phyloP scores from a whole-genome alignment of 2,113 vertebrate species.

The Dendropsophus ebraccatus region DNA sequence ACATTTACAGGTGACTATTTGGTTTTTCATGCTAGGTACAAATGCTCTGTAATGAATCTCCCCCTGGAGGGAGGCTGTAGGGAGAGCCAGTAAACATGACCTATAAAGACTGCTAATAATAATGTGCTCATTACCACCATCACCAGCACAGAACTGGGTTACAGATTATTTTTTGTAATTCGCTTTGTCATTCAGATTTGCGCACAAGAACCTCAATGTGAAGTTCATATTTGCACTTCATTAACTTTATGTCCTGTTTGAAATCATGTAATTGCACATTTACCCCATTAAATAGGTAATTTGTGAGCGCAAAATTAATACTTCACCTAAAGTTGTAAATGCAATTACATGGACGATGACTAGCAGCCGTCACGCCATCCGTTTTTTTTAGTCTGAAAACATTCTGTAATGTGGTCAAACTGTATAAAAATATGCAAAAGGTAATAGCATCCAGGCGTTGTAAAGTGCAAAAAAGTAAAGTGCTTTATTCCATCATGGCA shows the following conservation, averaged over 20 bases:
- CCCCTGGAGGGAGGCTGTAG: background rate
- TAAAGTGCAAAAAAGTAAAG: too few species aligned
- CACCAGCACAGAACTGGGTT: background rate
- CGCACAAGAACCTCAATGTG: background rate
- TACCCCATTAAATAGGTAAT: background rate
- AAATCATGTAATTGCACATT: slow-evolving; percentile 8
- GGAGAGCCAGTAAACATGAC: background rate
- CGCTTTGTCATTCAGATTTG: background rate
- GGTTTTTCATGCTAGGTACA: background rate
- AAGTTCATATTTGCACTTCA: slow-evolving; percentile 11
- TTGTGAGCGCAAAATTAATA: background rate
- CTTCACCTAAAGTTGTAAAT: slow-evolving; percentile 19
- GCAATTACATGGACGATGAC: slow-evolving; percentile 19
- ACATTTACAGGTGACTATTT: background rate
- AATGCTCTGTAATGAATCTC: background rate
- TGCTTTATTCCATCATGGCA: too few species aligned
- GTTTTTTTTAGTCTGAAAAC: background rate
- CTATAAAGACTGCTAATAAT: slow-evolving; percentile 9
- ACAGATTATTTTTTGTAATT: slow-evolving; percentile 14
- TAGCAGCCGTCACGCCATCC: background rate
- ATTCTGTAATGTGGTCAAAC: too few species aligned
- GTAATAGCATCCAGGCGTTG: too few species aligned
- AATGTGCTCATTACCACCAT: background rate
- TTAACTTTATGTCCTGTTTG: slow-evolving; percentile 35
- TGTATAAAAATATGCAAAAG: too few species aligned